Base-by-base conservation (phyloP, 2,888 invertebrate species). In the Drosophila glabriapex region DNA sequence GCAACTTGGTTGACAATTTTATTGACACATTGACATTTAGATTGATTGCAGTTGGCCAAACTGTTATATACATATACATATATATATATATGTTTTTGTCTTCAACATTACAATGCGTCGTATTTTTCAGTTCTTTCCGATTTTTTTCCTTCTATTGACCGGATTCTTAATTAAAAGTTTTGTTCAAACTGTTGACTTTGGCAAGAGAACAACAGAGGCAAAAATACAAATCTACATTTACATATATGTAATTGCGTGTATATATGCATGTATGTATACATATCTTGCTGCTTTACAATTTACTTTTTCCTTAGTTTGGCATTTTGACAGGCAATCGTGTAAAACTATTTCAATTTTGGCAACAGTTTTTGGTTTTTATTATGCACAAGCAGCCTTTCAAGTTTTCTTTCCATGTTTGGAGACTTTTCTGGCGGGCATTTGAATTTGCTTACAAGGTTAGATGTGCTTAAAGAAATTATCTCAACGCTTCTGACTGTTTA, bases 21-120 rank as follows among this genome's bases (percentile, higher is more conserved):
- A 87, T 88, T 88, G 88, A 88, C 85, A 88, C 70, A 63, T 75
- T 83, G 86, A 86, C 86, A 80, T 86, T 82, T 88, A 85, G 88
- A 87, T 87, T 87, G 86, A 87, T 87, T 86, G 86, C 86, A 88
- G 78, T 86, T 88, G 70, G 58, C 49, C 59, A 71, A 81, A 76
- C 66, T 68, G 71, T 77, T 80, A 49, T 37, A 43, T 16, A 37
- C 55, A 28, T n/a, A n/a, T n/a, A 19, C 7, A 16, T 37, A 3
- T 16, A 29, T 80, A 52, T 37, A 39, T n/a, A 37, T 54, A 28
- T 19, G 7, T 63, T 31, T 12, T 16, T 37, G 35, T 61, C 62
- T 59, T 25, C 19, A 56, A 37, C 49, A 66, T 70, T 78, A 68
- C 83, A 82, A 84, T 82, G 61, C 76, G 52, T 63, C 53, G 56